Evolutionary conservation across 1,140 invertebrate species (phyloP).

Genomic region (Pinna nobilis): DNA sequence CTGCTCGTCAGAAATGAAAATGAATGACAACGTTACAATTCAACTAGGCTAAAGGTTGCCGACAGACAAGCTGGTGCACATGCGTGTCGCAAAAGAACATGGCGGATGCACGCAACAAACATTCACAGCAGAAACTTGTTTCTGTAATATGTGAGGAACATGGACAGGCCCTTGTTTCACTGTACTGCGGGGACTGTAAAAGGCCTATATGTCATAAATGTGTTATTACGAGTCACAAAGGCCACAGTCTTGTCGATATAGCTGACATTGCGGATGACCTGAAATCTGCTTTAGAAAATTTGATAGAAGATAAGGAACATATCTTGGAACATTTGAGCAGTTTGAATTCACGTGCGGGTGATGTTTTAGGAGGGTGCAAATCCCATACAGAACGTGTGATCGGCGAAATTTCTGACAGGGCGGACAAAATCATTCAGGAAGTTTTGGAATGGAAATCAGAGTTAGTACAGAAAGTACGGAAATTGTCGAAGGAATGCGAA

Average conservation of each 20-base stretch:
- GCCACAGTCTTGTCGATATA: background rate
- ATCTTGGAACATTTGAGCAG: background rate
- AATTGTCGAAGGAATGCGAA: background rate
- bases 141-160: background rate
- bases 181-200: background rate
- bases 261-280: background rate
- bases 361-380: background rate
- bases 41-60: too few species aligned
- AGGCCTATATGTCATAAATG: background rate
- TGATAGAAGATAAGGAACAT: background rate
- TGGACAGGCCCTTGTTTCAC: background rate
- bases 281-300: too few species aligned
- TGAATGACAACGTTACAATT: too few species aligned
- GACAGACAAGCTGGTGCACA: too few species aligned
- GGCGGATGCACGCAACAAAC: too few species aligned
- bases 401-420: background rate
- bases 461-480: background rate
- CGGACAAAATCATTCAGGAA: background rate
- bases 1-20: too few species aligned
- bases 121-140: background rate
- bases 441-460: background rate
- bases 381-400: background rate
- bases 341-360: background rate
- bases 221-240: background rate
- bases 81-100: background rate